Conservation (phyloP, 2,888 invertebrate genomes). For the Caenorhabditis angaria region DNA sequence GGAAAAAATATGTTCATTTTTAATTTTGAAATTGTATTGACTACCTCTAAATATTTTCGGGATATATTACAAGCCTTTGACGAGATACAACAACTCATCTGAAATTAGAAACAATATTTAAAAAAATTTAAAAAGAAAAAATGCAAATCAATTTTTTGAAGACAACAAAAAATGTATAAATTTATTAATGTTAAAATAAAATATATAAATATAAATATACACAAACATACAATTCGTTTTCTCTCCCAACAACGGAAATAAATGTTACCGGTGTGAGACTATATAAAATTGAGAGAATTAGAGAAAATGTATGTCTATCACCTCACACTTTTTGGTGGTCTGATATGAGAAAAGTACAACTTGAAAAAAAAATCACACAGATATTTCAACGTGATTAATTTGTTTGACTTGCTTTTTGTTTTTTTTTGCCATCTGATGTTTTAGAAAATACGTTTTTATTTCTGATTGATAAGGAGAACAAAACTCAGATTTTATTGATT, state of each 20-base stretch:
- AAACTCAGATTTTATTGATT: too few species aligned
- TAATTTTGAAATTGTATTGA: not conserved
- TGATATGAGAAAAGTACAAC: constrained; percentile 1
- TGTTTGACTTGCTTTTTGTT: not conserved
- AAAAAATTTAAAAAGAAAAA: too few species aligned
- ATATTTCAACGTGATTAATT: not conserved
- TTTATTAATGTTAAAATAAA: not conserved
- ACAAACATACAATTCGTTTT: not conserved
- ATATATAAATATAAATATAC: not conserved
- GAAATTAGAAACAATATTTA: not conserved
- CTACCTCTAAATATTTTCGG: constrained; percentile 35
- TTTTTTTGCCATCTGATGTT: too few species aligned
- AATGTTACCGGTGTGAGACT: not conserved
- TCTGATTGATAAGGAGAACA: too few species aligned
- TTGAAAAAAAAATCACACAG: not conserved
- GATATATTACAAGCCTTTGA: constrained; percentile 24
- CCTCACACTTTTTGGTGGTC: constrained; percentile 2
- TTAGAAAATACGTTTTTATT: too few species aligned
- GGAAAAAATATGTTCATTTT: constrained; percentile 8
- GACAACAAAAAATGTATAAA: not conserved
- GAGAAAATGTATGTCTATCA: not conserved
- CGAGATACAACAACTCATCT: constrained; percentile 31
- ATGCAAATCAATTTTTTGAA: too few species aligned
- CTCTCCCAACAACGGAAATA: not conserved
- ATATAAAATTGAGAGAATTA: not conserved